These are phyloP conservation scores for Cosmia trapezina DNA, from an alignment of 2,888 invertebrate genomes.

Conservation along the genomic window DNA sequence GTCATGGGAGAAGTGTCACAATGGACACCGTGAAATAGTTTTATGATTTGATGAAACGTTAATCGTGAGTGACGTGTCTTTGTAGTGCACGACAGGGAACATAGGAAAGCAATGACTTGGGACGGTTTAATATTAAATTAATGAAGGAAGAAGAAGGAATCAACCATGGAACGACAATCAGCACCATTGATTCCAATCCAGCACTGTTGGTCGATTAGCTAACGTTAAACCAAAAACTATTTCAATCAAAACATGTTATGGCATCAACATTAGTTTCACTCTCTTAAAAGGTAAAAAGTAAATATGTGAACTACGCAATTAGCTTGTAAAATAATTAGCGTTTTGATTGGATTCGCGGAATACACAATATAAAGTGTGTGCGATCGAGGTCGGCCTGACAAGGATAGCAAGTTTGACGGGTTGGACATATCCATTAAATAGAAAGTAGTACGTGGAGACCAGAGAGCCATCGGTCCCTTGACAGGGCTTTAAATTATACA, in stretches of 20 bases:
- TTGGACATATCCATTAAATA: constrained; percentile 72
- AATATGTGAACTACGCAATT: constrained; percentile 43
- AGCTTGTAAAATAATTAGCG: constrained; percentile 62
- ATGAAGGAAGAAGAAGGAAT: background rate
- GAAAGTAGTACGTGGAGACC: constrained; percentile 72
- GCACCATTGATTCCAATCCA: background rate
- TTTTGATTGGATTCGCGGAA: constrained; percentile 67
- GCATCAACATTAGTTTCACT: constrained; percentile 34
- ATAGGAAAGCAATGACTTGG: background rate
- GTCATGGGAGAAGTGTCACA: constrained; percentile 22
- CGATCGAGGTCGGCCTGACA: constrained; percentile 68
- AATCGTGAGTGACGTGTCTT: background rate
- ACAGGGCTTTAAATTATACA: constrained; percentile 71
- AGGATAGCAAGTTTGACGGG: constrained; percentile 77
- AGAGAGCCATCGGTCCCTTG: constrained; percentile 69
- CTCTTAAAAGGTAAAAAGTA: constrained; percentile 27
- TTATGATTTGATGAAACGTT: background rate
- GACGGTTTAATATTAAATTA: background rate
- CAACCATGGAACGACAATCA: background rate
- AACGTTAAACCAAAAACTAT: too few relatives aligned
- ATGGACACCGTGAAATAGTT: constrained; percentile 19
- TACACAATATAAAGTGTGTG: constrained; percentile 62
- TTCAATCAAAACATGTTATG: too few relatives aligned
- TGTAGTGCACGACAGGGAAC: background rate
- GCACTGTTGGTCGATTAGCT: background rate